A percentile compares a stretch with the other conserved stretches of the same genome.
phyloP scores from a whole-genome alignment of 23 tunicate species.

The Halocynthia roretzi region DNA sequence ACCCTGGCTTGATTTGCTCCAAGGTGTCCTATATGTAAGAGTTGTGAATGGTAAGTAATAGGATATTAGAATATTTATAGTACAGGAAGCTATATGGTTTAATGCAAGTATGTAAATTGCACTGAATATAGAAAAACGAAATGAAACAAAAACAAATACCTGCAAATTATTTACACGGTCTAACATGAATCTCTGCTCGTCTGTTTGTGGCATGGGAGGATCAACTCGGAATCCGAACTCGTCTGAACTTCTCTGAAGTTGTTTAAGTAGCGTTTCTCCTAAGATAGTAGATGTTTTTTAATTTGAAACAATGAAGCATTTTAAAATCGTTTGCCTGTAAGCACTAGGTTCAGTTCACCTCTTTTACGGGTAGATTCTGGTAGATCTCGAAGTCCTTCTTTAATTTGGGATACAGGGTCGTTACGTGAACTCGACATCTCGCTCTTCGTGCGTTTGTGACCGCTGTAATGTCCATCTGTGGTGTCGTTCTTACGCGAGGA shows the following conservation, averaged over 20 bases:
- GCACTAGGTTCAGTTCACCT: slow-evolving; percentile 20
- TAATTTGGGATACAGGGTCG: slow-evolving; percentile 24
- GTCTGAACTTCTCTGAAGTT: slow-evolving; percentile 22
- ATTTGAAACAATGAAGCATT: background rate
- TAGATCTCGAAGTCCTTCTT: slow-evolving; percentile 18
- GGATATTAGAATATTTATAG: background rate
- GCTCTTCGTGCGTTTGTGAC: slow-evolving; percentile 4
- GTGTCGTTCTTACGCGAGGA: background rate
- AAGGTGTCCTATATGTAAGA: slow-evolving; percentile 7
- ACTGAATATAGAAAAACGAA: background rate
- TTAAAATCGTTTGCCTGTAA: background rate
- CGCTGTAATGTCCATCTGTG: slow-evolving; percentile 3
- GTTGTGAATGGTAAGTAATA: background rate
- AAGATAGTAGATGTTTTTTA: background rate
- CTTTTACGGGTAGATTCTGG: slow-evolving; percentile 37
- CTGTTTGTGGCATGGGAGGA: slow-evolving; percentile 31
- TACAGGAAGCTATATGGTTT: background rate
- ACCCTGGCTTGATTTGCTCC: slow-evolving; percentile 2
- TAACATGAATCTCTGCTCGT: slow-evolving; percentile 48
- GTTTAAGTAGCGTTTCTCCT: slow-evolving; percentile 58
- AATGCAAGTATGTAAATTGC: background rate
- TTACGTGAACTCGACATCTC: background rate
- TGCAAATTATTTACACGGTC: slow-evolving; percentile 27
- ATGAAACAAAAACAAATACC: background rate
- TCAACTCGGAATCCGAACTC: slow-evolving; percentile 51